phyloP scores from a whole-genome alignment of 2,797 vertebrate species.

The Anguilla marmorata region DNA sequence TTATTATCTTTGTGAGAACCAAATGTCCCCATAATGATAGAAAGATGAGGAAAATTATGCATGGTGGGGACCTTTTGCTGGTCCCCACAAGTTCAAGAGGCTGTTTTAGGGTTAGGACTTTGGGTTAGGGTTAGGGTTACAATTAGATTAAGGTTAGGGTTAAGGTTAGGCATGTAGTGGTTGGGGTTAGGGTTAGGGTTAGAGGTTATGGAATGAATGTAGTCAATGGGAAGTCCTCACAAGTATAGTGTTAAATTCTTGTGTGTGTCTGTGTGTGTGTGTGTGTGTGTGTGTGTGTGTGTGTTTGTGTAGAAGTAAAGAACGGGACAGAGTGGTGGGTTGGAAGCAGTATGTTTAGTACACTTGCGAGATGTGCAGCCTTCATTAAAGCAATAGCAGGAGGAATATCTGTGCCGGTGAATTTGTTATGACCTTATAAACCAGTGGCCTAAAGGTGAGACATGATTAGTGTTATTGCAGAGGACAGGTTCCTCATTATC shows the following conservation, averaged over 20 bases:
- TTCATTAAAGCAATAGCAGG: constrained; percentile 75
- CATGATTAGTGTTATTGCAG: constrained; percentile 77
- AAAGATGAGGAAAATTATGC: too few relatives aligned
- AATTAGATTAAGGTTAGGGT: too few relatives aligned
- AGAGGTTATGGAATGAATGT: too few relatives aligned
- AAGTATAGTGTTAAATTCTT: constrained; percentile 9
- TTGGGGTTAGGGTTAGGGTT: too few relatives aligned
- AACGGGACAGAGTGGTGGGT: constrained; percentile 45
- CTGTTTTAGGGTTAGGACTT: too few relatives aligned
- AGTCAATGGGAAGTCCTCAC: too few relatives aligned
- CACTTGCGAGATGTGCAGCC: constrained; percentile 36
- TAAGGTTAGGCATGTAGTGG: too few relatives aligned
- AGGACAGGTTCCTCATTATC: constrained; percentile 83
- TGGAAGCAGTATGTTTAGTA: constrained; percentile 41
- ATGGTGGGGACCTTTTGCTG: too few relatives aligned
- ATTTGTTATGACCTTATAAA: constrained; percentile 75
- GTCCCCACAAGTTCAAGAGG: too few relatives aligned
- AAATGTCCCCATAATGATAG: too few relatives aligned
- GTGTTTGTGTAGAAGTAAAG: constrained; percentile 12
- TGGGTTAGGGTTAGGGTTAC: too few relatives aligned
- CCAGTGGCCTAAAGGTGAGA: constrained; percentile 72
- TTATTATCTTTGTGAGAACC: too few relatives aligned
- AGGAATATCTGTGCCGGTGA: constrained; percentile 67
- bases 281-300: constrained; percentile 1
- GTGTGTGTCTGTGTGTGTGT: background rate